phyloP scores from a whole-genome alignment of 2,888 invertebrate genomes.

The Xestoiulus laeticollis region DNA sequence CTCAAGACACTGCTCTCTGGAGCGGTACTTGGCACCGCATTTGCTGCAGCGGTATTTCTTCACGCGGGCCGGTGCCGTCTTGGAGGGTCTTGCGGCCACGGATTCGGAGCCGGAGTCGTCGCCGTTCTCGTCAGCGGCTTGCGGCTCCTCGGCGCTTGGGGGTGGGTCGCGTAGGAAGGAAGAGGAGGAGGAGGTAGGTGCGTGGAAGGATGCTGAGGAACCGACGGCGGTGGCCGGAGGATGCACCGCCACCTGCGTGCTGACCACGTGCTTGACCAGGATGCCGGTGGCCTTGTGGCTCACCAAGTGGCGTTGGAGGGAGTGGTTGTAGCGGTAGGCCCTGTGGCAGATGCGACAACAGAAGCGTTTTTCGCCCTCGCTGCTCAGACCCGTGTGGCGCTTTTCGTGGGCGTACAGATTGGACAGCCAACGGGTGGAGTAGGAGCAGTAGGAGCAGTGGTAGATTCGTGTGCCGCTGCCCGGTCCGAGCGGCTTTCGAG shows the following conservation, averaged over 20 bases:
- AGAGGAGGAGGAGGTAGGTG: neutral
- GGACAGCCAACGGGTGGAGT: conserved; percentile 87
- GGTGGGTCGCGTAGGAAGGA: neutral
- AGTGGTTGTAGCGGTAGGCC: conserved; percentile 62
- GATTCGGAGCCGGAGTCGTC: conserved; percentile 45
- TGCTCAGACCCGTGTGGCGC: conserved; percentile 71
- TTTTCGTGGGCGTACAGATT: conserved; percentile 92
- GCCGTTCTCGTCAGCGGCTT: neutral
- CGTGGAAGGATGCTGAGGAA: neutral
- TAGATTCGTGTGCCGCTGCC: conserved; percentile 71
- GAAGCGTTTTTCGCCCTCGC: conserved; percentile 61
- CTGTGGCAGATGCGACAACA: conserved; percentile 62
- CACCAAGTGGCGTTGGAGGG: conserved; percentile 61
- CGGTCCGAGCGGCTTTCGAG: conserved; percentile 45
- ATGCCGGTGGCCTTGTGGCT: conserved; percentile 58
- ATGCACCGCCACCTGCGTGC: neutral
- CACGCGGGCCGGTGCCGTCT: conserved; percentile 45
- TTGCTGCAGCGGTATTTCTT: conserved; percentile 61
- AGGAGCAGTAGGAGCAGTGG: conserved; percentile 89
- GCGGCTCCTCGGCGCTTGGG: neutral
- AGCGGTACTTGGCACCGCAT: conserved; percentile 62
- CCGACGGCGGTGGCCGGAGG: neutral
- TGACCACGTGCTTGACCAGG: conserved; percentile 46
- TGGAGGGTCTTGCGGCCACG: conserved; percentile 56
- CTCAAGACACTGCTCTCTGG: conserved; percentile 61